Conservation (phyloP, 2,113 vertebrate species). For the Elephas maximus region DNA sequence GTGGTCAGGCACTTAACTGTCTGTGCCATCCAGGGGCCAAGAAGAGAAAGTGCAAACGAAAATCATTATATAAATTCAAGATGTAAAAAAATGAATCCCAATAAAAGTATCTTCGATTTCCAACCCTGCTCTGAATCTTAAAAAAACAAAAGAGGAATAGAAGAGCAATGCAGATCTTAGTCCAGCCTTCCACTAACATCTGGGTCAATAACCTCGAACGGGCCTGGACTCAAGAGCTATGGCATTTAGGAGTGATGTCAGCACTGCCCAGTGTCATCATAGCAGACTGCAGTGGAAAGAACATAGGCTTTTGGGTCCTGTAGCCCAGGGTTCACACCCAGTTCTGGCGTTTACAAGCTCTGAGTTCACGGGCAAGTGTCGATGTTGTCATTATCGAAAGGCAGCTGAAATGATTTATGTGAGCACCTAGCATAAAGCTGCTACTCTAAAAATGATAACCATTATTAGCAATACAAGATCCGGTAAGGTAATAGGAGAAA, state of each 20-base stretch:
- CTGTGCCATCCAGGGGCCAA: neutral
- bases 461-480: neutral
- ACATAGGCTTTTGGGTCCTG: neutral
- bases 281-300: neutral
- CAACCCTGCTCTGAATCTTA: neutral
- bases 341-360: neutral
- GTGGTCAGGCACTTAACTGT: too few relatives aligned
- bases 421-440: neutral
- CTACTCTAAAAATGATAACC: neutral
- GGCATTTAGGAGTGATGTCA: neutral
- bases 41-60: neutral
- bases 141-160: neutral
- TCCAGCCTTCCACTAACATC: neutral
- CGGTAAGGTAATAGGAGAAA: neutral
- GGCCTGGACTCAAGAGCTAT: neutral
- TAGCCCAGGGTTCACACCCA: neutral
- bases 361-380: neutral
- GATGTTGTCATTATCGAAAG: neutral
- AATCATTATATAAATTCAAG: conserved; percentile 46
- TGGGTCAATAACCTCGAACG: neutral
- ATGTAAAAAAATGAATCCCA: neutral
- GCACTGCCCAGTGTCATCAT: too few relatives aligned
- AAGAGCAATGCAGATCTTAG: neutral
- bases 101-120: neutral
- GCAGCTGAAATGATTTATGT: neutral